Percentiles rank a stretch among this genome's conserved stretches.
Conservation (phyloP, 2,797 vertebrate genomes). For the Natrix natrix region DNA sequence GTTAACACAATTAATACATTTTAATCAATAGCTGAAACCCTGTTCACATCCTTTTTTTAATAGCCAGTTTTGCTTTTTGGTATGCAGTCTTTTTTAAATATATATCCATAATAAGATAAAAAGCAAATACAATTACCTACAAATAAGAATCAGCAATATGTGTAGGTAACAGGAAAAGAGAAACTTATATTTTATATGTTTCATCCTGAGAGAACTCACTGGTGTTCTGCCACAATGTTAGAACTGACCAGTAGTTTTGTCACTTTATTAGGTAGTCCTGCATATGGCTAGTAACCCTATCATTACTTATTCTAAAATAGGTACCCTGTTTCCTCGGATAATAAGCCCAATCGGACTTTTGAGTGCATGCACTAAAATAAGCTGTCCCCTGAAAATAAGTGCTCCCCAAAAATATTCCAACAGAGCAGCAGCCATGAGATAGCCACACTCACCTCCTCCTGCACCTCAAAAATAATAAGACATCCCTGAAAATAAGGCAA, state of each 20-base stretch:
- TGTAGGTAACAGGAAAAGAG: background rate
- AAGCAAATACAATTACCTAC: background rate
- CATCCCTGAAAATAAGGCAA: too few relatives aligned
- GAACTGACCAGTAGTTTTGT: background rate
- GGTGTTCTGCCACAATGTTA: background rate
- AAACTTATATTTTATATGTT: background rate
- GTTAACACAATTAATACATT: background rate
- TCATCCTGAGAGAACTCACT: background rate
- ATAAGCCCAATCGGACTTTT: too few relatives aligned
- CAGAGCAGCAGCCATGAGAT: too few relatives aligned
- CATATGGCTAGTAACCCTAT: background rate
- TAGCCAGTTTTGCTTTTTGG: background rate
- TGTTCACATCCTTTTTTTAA: background rate
- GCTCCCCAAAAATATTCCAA: too few relatives aligned
- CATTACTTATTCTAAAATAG: background rate
- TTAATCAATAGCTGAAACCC: background rate
- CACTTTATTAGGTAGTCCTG: background rate
- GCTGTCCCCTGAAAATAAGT: too few relatives aligned
- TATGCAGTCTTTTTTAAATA: background rate
- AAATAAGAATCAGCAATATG: background rate
- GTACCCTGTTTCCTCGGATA: too few relatives aligned
- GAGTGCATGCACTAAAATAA: too few relatives aligned
- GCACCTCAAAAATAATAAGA: too few relatives aligned
- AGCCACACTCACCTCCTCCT: too few relatives aligned
- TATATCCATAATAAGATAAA: background rate